Evolutionary conservation across 1,140 invertebrate genomes (phyloP).

Genomic region (Babylonia areolata): DNA sequence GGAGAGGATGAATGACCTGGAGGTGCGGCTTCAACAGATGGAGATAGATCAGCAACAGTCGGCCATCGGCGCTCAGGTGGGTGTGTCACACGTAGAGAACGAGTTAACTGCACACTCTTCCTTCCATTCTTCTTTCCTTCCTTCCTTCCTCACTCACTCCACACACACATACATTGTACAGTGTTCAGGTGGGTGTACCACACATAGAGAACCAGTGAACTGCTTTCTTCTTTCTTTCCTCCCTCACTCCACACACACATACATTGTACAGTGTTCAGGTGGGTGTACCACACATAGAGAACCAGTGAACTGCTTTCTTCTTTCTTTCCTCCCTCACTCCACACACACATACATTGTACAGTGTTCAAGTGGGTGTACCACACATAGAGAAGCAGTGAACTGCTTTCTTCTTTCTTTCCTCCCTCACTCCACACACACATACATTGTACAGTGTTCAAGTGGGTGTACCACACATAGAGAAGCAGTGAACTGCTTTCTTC

Average conservation of each 20-base stretch:
- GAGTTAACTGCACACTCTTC: too few species aligned
- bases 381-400: too few species aligned
- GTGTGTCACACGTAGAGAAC: too few species aligned
- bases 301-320: background rate
- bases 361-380: background rate
- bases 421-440: background rate
- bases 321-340: background rate
- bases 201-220: too few species aligned
- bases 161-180: background rate
- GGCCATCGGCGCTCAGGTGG: constrained; percentile 46
- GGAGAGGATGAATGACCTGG: constrained; percentile 82
- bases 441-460: background rate
- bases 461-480: too few species aligned
- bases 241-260: background rate
- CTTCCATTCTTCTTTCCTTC: background rate
- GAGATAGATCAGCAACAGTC: constrained; percentile 44
- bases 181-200: background rate
- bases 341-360: background rate
- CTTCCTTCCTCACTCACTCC: background rate
- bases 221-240: background rate
- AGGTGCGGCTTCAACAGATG: constrained; percentile 78
- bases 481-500: too few species aligned
- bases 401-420: background rate
- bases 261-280: background rate
- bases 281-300: too few species aligned